phyloP scores from a whole-genome alignment of 1,140 invertebrate genomes.

The Zaprionus davidi region DNA sequence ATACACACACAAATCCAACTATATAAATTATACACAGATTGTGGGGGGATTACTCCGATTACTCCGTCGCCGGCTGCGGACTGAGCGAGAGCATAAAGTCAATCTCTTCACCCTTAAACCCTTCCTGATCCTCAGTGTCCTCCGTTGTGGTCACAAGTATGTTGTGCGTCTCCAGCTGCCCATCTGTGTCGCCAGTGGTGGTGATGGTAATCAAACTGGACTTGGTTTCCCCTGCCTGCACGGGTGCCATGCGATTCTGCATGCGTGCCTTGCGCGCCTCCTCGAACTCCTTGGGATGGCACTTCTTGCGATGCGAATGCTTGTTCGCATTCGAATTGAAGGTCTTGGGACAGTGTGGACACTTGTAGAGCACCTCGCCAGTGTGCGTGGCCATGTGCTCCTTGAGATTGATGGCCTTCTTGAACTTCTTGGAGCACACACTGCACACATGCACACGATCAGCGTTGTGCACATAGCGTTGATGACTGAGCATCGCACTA shows the following conservation, averaged over 20 bases:
- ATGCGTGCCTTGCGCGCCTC: constrained; percentile 63
- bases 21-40: constrained; percentile 13
- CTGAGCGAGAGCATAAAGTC: constrained; percentile 65
- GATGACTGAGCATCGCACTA: constrained; percentile 76
- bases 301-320: constrained; percentile 78
- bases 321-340: constrained; percentile 83
- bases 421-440: constrained; percentile 76
- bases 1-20: constrained; percentile 33
- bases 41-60: constrained; percentile 6
- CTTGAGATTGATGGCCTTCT: constrained; percentile 73
- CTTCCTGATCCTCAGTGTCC: constrained; percentile 33
- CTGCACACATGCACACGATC: constrained; percentile 68
- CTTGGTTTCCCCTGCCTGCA: neutral
- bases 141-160: constrained; percentile 55
- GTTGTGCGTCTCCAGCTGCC: constrained; percentile 53
- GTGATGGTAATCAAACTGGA: constrained; percentile 60
- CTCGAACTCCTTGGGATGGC: constrained; percentile 80
- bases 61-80: constrained; percentile 43
- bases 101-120: constrained; percentile 59
- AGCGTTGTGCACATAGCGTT: constrained; percentile 73
- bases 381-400: constrained; percentile 83
- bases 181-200: constrained; percentile 28
- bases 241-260: constrained; percentile 50
- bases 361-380: constrained; percentile 79
- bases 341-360: constrained; percentile 78